phyloP scores from a whole-genome alignment of 2,888 invertebrate genomes.

The Nectonema munidae region DNA sequence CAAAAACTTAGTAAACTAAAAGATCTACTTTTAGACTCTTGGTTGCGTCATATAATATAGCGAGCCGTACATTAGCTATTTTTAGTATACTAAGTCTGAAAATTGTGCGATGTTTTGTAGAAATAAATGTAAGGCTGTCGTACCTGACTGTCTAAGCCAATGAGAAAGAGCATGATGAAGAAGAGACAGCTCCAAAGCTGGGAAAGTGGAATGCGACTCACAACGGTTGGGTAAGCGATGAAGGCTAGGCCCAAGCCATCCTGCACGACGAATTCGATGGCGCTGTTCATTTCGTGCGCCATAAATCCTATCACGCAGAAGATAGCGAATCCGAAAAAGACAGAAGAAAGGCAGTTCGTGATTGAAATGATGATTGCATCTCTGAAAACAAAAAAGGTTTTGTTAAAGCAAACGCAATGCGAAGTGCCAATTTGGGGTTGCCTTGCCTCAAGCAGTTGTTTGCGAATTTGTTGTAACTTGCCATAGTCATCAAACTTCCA shows the following conservation, averaged over 20 bases:
- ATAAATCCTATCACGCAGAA: constrained; percentile 24
- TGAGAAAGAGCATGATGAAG: constrained; percentile 29
- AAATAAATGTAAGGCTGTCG: too few species aligned
- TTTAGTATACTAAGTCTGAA: too few species aligned
- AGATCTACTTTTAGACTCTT: too few species aligned
- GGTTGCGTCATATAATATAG: too few species aligned
- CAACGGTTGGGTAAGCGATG: constrained; percentile 43
- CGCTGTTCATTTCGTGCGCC: constrained; percentile 21
- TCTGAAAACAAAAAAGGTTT: constrained; percentile 18
- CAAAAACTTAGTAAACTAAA: too few species aligned
- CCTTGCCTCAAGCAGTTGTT: too few species aligned
- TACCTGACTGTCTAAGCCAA: constrained; percentile 16
- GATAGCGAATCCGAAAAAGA: constrained; percentile 24
- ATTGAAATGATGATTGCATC: constrained; percentile 23
- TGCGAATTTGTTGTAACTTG: constrained; percentile 22
- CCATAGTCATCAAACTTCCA: constrained; percentile 23
- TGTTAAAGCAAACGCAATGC: not conserved
- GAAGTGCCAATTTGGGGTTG: too few species aligned
- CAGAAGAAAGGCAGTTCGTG: constrained; percentile 22
- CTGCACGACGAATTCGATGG: constrained; percentile 22
- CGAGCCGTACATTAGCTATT: too few species aligned
- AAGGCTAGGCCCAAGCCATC: constrained; percentile 36
- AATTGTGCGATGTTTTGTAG: too few species aligned
- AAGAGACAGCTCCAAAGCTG: constrained; percentile 45
- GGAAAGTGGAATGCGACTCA: constrained; percentile 38